Evolutionary conservation across 2,797 vertebrate species (phyloP).

Genomic region (Acanthurus leucopareius): DNA sequence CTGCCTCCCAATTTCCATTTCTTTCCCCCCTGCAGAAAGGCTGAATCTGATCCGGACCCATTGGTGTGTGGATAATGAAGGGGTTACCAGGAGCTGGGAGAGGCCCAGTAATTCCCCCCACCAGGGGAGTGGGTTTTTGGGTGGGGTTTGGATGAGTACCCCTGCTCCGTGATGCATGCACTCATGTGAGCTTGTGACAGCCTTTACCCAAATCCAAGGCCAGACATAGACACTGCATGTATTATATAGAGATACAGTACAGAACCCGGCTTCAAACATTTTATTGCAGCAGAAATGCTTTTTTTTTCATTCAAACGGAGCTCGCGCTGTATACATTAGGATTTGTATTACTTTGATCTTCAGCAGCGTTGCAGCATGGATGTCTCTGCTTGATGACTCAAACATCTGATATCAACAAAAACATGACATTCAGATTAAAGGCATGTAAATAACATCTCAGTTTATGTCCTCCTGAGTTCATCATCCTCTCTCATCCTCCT

Average conservation of each 20-base stretch:
- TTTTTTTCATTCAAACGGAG: slow-evolving; percentile 35
- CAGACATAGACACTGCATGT: slow-evolving; percentile 80
- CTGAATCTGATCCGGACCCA: slow-evolving; percentile 89
- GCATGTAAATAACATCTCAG: slow-evolving; percentile 38
- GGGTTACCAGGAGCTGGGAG: slow-evolving; percentile 89
- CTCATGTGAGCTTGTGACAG: slow-evolving; percentile 87
- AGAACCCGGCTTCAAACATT: slow-evolving; percentile 54
- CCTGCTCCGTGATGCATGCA: slow-evolving; percentile 89
- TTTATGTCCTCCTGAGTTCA: slow-evolving; percentile 55
- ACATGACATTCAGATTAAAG: slow-evolving; percentile 14
- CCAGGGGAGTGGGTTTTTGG: slow-evolving; percentile 88
- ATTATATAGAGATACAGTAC: slow-evolving; percentile 78
- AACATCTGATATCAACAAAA: neutral
- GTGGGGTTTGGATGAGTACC: slow-evolving; percentile 88
- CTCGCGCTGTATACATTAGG: slow-evolving; percentile 40
- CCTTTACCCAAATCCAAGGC: slow-evolving; percentile 85
- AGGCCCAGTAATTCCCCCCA: slow-evolving; percentile 90
- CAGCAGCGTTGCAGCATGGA: neutral
- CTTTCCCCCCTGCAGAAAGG: slow-evolving; percentile 75
- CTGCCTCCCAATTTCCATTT: slow-evolving; percentile 82
- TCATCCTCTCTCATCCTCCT: slow-evolving; percentile 40
- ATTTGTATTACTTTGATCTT: slow-evolving; percentile 38
- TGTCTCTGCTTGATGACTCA: neutral
- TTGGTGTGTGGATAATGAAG: slow-evolving; percentile 92
- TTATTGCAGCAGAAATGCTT: slow-evolving; percentile 38